Evolutionary conservation across 1,140 invertebrate genomes (phyloP).

Genomic region (Scylla paramamosain): DNA sequence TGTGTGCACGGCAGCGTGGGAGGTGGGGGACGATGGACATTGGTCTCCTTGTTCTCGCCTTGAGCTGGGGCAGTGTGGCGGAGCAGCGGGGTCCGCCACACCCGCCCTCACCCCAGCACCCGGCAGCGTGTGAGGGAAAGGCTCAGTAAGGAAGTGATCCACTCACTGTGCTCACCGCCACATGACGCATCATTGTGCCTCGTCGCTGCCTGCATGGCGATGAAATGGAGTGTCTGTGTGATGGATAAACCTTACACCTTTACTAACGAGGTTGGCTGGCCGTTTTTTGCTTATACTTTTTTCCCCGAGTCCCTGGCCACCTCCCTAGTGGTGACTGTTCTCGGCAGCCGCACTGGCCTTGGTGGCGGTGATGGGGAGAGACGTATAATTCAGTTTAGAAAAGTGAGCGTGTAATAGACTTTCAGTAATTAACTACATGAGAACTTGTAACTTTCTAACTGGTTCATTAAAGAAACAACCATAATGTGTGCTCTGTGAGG

Average conservation of each 20-base stretch:
- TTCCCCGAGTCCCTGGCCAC: neutral
- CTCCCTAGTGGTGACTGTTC: neutral
- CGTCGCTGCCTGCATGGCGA: neutral
- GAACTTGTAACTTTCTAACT: too few species aligned
- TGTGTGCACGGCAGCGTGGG: too few species aligned
- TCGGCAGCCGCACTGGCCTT: neutral
- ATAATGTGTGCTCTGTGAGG: too few species aligned
- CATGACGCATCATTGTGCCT: neutral
- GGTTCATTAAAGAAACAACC: too few species aligned
- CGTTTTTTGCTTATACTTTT: neutral
- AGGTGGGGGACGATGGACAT: neutral
- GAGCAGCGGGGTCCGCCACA: neutral
- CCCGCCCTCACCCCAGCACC: neutral
- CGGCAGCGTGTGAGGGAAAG: neutral
- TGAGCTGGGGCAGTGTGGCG: neutral
- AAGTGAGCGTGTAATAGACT: neutral
- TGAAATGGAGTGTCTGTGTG: neutral
- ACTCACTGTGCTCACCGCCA: neutral
- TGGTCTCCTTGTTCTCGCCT: neutral
- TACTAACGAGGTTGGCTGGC: neutral
- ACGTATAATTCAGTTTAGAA: neutral
- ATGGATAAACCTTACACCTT: neutral
- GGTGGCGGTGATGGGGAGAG: neutral
- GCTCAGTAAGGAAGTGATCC: neutral
- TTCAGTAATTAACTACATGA: too few species aligned